Base-by-base conservation (phyloP, 2,113 vertebrate species). In the Psophia crepitans region DNA sequence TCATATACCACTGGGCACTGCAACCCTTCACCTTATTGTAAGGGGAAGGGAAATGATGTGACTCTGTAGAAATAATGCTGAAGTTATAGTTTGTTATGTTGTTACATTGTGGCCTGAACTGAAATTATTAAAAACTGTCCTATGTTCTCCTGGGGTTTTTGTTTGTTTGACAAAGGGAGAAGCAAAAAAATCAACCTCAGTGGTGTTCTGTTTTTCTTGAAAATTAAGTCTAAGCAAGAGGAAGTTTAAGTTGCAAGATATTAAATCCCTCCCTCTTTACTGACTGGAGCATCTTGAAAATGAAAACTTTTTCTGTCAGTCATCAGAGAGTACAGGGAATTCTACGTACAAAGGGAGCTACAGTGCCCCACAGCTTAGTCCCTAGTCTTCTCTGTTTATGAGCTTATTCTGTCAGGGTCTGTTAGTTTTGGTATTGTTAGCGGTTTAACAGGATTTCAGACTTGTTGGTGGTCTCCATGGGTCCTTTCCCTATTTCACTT, bases 371-470 rank as follows among this genome's bases (percentile, higher is more conserved):
- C 71, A 65, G 23, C 79, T 53, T 84, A 96, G 91, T 76, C 78
- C n/a, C 3, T 41, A n/a, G 12, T 60, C 93, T 70, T 71, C 61
- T 90, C 83, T 88, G 80, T 78, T 87, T 87, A 73, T 70, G 79
- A 95, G 96, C 96, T 98, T 95, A 92, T 82, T 87, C 90, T 49
- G 79, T 97, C 96, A 96, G 74, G 96, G 91, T 96, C 97, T 89
- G 91, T 95, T 93, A 89, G 91, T 66, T 96, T 97, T 96, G 96
- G 97, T 98, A 98, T 97, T 97, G 96, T 98, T 95, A 93, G 77
- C 3, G 41, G 49, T 97, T 97, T 98, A 98, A 98, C 84, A 96
- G 93, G 97, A 98, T 98, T 98, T 97, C 89, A 94, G 96, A 70
- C 80, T 81, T 95, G 68, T 0, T 96, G 96, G 96, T 97, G 98